Base-by-base conservation (phyloP, 2,797 vertebrate genomes). In the Cyprinodon diabolis region DNA sequence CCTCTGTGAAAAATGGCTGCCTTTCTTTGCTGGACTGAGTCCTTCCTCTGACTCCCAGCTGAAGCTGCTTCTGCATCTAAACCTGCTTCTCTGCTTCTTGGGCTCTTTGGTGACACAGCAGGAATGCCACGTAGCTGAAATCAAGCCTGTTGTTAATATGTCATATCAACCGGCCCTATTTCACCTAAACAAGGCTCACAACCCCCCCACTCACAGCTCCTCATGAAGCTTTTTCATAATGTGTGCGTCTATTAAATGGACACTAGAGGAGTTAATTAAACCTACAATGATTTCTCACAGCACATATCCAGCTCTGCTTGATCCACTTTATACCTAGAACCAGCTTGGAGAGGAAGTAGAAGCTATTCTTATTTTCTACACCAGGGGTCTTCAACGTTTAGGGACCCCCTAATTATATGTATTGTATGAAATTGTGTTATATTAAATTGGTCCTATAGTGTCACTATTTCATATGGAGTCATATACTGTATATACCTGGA, bases 191-290 rank as follows among this genome's bases (percentile, higher is more conserved):
- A 86, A 84, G 81, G 79, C 74, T 78, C 70, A 86, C 2, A 43
- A 80, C 78, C 86, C 81, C 83, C 68, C 73, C 7, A 37, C 1
- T 67, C 15, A 11, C 52, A 71, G 60, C 19, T 84, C 79, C 72
- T 73, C 1, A 8, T 54, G 40, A 76, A 74, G 76, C 80, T 81
- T 79, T 74, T 37, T 69, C 40, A 65, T 62, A 40, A 62, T n/a
- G 5, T 58, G n/a, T 70, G 35, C 77, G 71, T 82, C 89, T 77
- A 86, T 65, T 14, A 60, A 54, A 76, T 66, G 25, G 77, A 74
- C 48, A 66, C 55, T 75, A 54, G 43, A 82, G 62, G 75, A 75
- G 80, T 72, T 84, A 84, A 86, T 87, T 76, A 82, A 60, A 40
- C 21, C 21, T 56, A 19, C 47, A 69, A 67, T 21, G 51, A 7